Evolutionary conservation across 1,140 invertebrate genomes (phyloP).

Genomic region (Antheraea pernyi): DNA sequence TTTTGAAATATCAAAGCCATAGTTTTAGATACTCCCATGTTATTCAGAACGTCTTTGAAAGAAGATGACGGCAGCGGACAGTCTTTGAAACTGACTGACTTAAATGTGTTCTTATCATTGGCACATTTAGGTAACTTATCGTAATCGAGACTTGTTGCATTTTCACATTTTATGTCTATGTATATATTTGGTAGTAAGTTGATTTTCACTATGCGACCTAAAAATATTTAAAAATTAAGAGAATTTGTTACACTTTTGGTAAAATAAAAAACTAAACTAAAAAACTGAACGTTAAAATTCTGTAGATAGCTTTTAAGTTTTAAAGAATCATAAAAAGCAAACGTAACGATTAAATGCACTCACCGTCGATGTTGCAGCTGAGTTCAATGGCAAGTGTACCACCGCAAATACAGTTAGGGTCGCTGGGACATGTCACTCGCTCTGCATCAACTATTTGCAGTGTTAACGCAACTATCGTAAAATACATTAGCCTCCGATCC

Average conservation of each 20-base stretch:
- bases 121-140: slow-evolving; percentile 65
- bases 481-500: slow-evolving; percentile 51
- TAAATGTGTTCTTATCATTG: slow-evolving; percentile 52
- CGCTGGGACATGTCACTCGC: slow-evolving; percentile 60
- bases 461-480: slow-evolving; percentile 49
- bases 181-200: slow-evolving; percentile 64
- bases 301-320: not conserved
- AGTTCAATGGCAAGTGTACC: slow-evolving; percentile 69
- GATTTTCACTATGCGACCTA: slow-evolving; percentile 63
- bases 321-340: slow-evolving; percentile 31
- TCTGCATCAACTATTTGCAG: slow-evolving; percentile 61
- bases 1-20: slow-evolving; percentile 73
- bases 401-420: slow-evolving; percentile 72
- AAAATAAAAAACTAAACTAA: not conserved
- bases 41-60: slow-evolving; percentile 62
- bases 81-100: slow-evolving; percentile 72
- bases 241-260: not conserved
- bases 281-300: not conserved
- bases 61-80: slow-evolving; percentile 69
- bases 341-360: slow-evolving; percentile 50
- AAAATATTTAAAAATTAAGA: slow-evolving; percentile 30
- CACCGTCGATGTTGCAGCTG: slow-evolving; percentile 73
- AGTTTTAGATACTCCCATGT: slow-evolving; percentile 68
- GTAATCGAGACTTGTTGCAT: slow-evolving; percentile 58
- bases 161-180: slow-evolving; percentile 68